Evolutionary conservation across 2,797 vertebrate genomes (phyloP).

Genomic region (Chaenodraco wilsoni): DNA sequence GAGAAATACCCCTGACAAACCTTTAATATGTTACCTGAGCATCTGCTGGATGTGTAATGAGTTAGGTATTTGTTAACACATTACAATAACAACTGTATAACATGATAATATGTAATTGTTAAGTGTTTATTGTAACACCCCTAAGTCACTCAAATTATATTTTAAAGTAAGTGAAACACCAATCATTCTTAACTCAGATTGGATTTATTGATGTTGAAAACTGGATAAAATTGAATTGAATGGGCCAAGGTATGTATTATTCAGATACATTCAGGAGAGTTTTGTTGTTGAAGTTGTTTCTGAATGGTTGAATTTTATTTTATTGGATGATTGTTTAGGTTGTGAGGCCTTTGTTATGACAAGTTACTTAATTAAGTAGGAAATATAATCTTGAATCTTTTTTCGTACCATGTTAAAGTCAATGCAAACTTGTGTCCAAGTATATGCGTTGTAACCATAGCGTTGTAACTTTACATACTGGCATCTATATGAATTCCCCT

Average conservation of each 20-base stretch:
- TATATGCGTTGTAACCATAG: too few species aligned
- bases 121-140: neutral
- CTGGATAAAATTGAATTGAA: neutral
- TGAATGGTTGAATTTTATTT: neutral
- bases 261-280: too few species aligned
- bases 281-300: neutral
- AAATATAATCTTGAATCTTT: neutral
- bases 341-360: neutral
- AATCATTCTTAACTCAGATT: neutral
- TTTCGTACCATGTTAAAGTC: neutral
- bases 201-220: neutral
- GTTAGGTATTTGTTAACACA: neutral
- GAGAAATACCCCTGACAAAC: neutral
- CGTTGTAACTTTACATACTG: neutral
- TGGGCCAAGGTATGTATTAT: neutral
- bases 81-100: too few species aligned
- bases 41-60: neutral
- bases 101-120: neutral
- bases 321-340: neutral
- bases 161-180: neutral
- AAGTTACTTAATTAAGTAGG: neutral
- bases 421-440: neutral
- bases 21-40: neutral
- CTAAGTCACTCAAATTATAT: neutral
- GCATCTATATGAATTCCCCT: too few species aligned